Conservation (phyloP, 2,113 vertebrate genomes). For the Pseudorectes ferrugineus region DNA sequence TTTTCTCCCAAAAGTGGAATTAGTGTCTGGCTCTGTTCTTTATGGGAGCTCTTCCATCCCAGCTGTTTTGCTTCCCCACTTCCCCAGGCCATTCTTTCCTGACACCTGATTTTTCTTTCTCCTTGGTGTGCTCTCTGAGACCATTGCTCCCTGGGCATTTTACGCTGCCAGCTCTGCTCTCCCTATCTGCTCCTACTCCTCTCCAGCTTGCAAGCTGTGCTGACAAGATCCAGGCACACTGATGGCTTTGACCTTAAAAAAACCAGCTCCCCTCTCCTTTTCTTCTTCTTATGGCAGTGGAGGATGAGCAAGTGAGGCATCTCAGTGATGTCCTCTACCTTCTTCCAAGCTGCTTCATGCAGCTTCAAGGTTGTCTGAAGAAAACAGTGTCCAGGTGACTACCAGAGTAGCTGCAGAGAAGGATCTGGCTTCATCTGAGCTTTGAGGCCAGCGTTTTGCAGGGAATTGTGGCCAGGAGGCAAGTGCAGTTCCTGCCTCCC, state of each 20-base stretch:
- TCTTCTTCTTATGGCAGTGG: background rate
- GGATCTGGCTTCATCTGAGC: background rate
- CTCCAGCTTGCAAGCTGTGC: background rate
- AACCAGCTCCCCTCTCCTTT: background rate
- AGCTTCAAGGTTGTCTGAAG: background rate
- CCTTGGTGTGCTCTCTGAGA: background rate
- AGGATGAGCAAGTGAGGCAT: background rate
- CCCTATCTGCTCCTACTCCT: background rate
- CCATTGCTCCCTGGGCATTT: background rate
- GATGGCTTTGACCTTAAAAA: background rate
- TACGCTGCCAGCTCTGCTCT: background rate
- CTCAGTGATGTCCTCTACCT: background rate
- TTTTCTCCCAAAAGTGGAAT: constrained; percentile 49
- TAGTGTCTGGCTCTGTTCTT: constrained; percentile 42
- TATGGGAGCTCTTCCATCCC: constrained; percentile 15
- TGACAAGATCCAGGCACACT: background rate
- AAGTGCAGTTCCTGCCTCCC: background rate
- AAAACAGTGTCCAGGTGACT: background rate
- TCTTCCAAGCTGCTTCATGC: background rate
- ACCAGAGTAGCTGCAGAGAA: background rate
- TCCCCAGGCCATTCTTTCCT: constrained; percentile 15
- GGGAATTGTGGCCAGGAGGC: background rate
- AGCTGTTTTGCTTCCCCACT: constrained; percentile 14
- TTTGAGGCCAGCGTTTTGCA: background rate
- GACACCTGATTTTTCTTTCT: constrained; percentile 47